Base-by-base conservation (phyloP, 1,140 invertebrate species). In the Liolophura sinensis region DNA sequence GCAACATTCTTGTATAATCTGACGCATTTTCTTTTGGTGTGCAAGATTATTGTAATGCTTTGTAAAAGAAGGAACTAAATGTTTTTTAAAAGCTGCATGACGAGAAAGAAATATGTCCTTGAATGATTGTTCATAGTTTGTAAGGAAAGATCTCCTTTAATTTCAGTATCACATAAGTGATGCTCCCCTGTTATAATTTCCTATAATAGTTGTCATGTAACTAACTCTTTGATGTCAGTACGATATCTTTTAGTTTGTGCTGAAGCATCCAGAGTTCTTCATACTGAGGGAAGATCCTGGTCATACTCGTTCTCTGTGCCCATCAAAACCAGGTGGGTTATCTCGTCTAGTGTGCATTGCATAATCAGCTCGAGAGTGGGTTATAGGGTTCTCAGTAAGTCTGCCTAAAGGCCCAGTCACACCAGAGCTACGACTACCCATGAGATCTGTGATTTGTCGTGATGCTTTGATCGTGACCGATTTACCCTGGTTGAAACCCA, bases 231-330 rank as follows among this genome's bases (percentile, higher is more conserved):
- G 22, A 50, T 4, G 11, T 64, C 59, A 24, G 58, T 31, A 40
- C 58, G 0, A 51, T 58, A 47, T 15, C 52, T 71, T 76, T 55
- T 61, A 81, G 87, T 95, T 93, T 86, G 90, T 91, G 0, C 83
- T 98, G 54, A 97, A 97, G 81, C 88, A 93, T 68, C 79, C 89
- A 46, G 88, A 92, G 72, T 96, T 92, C 81, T 80, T 87, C 62
- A 87, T 90, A 57, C 81, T 97, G 31, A 86, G 95, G 62, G 96
- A 97, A 87, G 87, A 92, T 1, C 65, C 66, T 18, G 68, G 88
- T 27, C 79, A 73, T 65, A 76, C 78, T 5, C 78, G 74, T 67
- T 72, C 78, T 7, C 62, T 82, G 0, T 82, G 80, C 69, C 80
- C 80, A 15, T 76, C 75, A 9, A 76, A 79, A 65, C 69, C 75